phyloP scores from a whole-genome alignment of 1,140 invertebrate species.

The Andrena cerasifolii region DNA sequence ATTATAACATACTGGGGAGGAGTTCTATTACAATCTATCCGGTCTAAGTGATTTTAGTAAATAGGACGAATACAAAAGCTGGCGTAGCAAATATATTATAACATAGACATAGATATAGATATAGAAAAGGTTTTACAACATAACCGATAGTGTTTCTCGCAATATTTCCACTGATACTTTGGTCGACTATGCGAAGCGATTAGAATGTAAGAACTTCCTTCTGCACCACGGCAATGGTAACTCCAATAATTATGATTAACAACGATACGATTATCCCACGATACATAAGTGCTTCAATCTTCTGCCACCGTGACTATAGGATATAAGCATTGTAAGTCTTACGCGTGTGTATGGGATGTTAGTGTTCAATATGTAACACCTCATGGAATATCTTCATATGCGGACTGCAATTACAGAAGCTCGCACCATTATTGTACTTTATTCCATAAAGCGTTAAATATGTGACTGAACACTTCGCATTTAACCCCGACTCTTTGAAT shows the following conservation, averaged over 20 bases:
- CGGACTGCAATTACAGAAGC: neutral
- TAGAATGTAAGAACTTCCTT: slow-evolving; percentile 48
- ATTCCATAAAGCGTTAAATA: slow-evolving; percentile 36
- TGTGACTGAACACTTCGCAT: slow-evolving; percentile 16
- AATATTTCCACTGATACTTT: slow-evolving; percentile 46
- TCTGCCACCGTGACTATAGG: slow-evolving; percentile 74
- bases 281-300: slow-evolving; percentile 64
- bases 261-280: slow-evolving; percentile 73
- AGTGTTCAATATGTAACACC: slow-evolving; percentile 55
- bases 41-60: slow-evolving; percentile 20
- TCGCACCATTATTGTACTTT: neutral
- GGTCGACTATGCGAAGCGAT: slow-evolving; percentile 39
- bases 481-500: too few relatives aligned
- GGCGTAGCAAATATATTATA: slow-evolving; percentile 40
- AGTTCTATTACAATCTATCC: neutral
- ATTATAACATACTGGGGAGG: neutral
- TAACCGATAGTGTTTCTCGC: slow-evolving; percentile 47
- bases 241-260: slow-evolving; percentile 71
- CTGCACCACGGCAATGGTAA: slow-evolving; percentile 55
- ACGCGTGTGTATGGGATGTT: slow-evolving; percentile 12
- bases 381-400: neutral
- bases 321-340: slow-evolving; percentile 51
- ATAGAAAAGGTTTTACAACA: slow-evolving; percentile 48
- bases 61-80: slow-evolving; percentile 43
- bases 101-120: slow-evolving; percentile 38